Evolutionary conservation across 2,888 invertebrate genomes (phyloP).

Genomic region (Rhabditophanes sp.): DNA sequence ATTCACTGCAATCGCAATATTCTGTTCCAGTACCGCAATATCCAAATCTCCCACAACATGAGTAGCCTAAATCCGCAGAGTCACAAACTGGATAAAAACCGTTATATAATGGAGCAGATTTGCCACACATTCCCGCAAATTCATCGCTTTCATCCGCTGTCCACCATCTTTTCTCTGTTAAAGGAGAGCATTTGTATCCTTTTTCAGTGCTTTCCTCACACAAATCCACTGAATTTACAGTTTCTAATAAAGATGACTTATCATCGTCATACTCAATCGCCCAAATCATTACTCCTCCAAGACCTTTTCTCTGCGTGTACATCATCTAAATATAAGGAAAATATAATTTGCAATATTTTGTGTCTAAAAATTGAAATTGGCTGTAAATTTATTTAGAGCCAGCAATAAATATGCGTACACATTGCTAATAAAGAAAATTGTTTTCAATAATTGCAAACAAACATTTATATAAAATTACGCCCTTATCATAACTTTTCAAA

Average conservation of each 20-base stretch:
- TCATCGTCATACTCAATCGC: conserved; percentile 41
- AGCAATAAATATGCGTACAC: not conserved
- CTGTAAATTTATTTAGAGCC: too few species aligned
- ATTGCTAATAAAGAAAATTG: not conserved
- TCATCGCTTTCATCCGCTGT: conserved; percentile 35
- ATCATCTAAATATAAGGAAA: conserved; percentile 11
- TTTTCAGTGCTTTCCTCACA: conserved; percentile 7
- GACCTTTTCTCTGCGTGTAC: conserved; percentile 24
- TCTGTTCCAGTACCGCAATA: conserved; percentile 40
- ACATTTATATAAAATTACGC: too few species aligned
- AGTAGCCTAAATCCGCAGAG: conserved; percentile 41
- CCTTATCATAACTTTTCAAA: too few species aligned
- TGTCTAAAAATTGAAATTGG: not conserved
- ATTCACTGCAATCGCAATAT: conserved; percentile 40
- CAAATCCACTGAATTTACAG: conserved; percentile 4
- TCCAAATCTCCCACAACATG: conserved; percentile 41
- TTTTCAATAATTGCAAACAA: too few species aligned
- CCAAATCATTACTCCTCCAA: conserved; percentile 43
- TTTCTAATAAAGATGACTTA: conserved; percentile 23
- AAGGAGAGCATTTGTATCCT: conserved; percentile 30
- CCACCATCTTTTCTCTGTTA: conserved; percentile 41
- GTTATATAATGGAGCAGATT: conserved; percentile 37
- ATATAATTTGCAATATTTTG: conserved; percentile 2
- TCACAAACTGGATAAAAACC: conserved; percentile 43
- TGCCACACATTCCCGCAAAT: conserved; percentile 40